Evolutionary conservation across 2,888 invertebrate species (phyloP).

Genomic region (Rhagium mordax): DNA sequence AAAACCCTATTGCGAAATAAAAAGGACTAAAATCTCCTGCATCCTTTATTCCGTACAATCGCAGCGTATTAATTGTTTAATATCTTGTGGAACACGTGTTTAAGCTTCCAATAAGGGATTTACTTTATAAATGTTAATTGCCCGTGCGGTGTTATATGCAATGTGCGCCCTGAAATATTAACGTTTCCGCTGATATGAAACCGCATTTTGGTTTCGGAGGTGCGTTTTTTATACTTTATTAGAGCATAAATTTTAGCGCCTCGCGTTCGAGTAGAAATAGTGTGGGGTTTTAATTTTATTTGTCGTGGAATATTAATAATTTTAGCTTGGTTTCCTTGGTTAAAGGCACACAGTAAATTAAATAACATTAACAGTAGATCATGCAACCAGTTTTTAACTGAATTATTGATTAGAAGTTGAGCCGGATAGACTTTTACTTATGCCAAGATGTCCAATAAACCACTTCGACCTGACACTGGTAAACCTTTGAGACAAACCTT

Average conservation of each 20-base stretch:
- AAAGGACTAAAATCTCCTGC: constrained; percentile 58
- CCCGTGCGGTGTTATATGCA: constrained; percentile 56
- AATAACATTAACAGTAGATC: too few relatives aligned
- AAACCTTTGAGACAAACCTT: too few relatives aligned
- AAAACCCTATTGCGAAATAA: constrained; percentile 64
- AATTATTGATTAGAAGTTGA: too few relatives aligned
- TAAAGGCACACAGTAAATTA: background rate
- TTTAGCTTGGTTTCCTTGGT: background rate
- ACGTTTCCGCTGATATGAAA: constrained; percentile 47
- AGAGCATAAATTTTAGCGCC: constrained; percentile 3
- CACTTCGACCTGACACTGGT: too few relatives aligned
- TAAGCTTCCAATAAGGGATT: constrained; percentile 68
- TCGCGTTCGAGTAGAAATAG: background rate
- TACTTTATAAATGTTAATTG: constrained; percentile 70
- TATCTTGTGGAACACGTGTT: constrained; percentile 69
- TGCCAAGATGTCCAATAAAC: too few relatives aligned
- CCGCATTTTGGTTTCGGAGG: constrained; percentile 43
- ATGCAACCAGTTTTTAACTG: too few relatives aligned
- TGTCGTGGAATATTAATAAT: background rate
- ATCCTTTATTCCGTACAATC: constrained; percentile 51
- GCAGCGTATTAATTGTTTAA: constrained; percentile 68
- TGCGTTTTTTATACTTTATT: constrained; percentile 35
- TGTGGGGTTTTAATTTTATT: background rate
- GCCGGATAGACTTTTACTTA: too few relatives aligned
- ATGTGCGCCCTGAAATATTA: constrained; percentile 58